A percentile compares a stretch with the other conserved stretches of the same genome.
phyloP scores from a whole-genome alignment of 2,113 vertebrate genomes.

The Genyomyrus donnyi region DNA sequence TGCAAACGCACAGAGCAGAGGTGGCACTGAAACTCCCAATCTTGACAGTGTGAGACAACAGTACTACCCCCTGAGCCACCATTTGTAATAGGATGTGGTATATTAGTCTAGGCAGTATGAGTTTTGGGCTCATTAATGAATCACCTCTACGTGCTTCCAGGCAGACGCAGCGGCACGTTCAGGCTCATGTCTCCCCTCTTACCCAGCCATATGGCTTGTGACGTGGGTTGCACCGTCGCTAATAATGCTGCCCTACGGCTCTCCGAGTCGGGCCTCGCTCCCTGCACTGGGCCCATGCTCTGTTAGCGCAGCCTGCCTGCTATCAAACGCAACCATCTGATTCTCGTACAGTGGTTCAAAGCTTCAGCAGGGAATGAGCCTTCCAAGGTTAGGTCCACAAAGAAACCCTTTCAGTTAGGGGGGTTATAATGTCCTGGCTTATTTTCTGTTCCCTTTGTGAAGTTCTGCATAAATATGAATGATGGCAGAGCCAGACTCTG shows the following conservation, averaged over 20 bases:
- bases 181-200: background rate
- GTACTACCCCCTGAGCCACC: background rate
- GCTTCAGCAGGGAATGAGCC: background rate
- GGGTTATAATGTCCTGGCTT: background rate
- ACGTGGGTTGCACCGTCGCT: background rate
- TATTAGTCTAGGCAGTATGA: background rate
- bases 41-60: background rate
- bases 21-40: background rate
- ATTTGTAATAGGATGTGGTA: background rate
- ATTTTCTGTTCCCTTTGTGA: conserved; percentile 6
- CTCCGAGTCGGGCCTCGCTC: background rate
- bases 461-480: background rate
- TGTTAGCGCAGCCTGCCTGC: background rate
- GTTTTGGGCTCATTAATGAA: background rate
- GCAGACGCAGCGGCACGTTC: background rate
- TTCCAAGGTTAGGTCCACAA: background rate
- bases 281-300: background rate
- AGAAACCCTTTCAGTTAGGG: background rate
- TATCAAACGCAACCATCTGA: background rate
- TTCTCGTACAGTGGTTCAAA: background rate
- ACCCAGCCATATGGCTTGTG: background rate
- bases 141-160: background rate
- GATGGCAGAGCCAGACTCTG: background rate
- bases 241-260: background rate
- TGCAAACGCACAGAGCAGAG: background rate